phyloP scores from a whole-genome alignment of 1,140 invertebrate genomes.

The Drosophila nasuta region DNA sequence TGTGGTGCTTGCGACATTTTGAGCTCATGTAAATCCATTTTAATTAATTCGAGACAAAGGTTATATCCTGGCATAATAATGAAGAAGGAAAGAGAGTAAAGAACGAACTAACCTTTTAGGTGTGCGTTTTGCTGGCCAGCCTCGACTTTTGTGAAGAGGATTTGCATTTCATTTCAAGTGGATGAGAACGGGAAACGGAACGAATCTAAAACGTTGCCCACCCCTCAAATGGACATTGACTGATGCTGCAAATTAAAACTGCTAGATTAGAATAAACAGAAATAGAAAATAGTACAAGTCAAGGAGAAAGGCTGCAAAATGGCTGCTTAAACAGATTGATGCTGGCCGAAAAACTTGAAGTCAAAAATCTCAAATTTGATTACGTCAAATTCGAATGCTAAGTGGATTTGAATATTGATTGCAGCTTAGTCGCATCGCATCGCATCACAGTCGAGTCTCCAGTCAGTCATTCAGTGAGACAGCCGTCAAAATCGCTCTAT shows the following conservation, averaged over 20 bases:
- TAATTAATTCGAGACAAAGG: slow-evolving; percentile 83
- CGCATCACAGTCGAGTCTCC: neutral
- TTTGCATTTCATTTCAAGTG: slow-evolving; percentile 81
- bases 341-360: slow-evolving; percentile 22
- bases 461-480: neutral
- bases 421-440: slow-evolving; percentile 61
- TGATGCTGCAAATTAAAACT: slow-evolving; percentile 57
- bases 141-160: slow-evolving; percentile 68
- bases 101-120: slow-evolving; percentile 41
- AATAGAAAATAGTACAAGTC: slow-evolving; percentile 22
- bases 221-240: slow-evolving; percentile 6
- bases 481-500: slow-evolving; percentile 65
- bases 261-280: slow-evolving; percentile 75
- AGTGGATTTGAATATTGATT: slow-evolving; percentile 84
- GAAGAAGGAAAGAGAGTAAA: slow-evolving; percentile 18
- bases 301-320: slow-evolving; percentile 8
- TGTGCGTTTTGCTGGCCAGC: slow-evolving; percentile 23
- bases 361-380: slow-evolving; percentile 75
- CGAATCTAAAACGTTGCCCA: slow-evolving; percentile 49
- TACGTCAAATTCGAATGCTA: slow-evolving; percentile 76
- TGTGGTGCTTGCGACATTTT: slow-evolving; percentile 67
- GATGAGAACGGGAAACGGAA: slow-evolving; percentile 53
- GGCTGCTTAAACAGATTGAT: slow-evolving; percentile 20
- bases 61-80: slow-evolving; percentile 80
- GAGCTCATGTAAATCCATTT: slow-evolving; percentile 83